Evolutionary conservation across 2,888 invertebrate species (phyloP).

Genomic region (Cephus runcator): DNA sequence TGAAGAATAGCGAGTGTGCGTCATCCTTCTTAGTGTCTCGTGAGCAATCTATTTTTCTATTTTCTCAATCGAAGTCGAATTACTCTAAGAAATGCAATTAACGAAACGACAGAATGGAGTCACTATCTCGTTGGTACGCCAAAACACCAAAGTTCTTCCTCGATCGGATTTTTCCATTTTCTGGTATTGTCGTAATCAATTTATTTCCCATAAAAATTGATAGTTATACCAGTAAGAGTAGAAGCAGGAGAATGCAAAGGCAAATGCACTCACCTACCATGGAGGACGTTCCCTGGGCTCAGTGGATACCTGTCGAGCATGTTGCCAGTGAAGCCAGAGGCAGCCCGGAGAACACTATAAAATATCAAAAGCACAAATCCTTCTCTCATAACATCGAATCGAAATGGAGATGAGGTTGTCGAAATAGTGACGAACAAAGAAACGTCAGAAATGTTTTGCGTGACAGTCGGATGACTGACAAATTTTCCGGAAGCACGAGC

Average conservation of each 20-base stretch:
- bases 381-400: slow-evolving; percentile 34
- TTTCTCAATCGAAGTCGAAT: not conserved
- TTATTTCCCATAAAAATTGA: not conserved
- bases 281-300: slow-evolving; percentile 37
- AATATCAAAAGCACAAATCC: slow-evolving; percentile 35
- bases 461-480: not conserved
- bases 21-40: not conserved
- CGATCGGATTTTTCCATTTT: not conserved
- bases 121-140: not conserved
- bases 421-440: not conserved
- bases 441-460: not conserved
- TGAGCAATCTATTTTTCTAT: not conserved
- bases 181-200: not conserved
- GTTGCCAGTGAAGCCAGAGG: slow-evolving; percentile 10
- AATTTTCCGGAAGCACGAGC: not conserved
- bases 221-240: not conserved
- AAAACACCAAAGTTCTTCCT: not conserved
- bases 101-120: not conserved
- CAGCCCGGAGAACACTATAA: slow-evolving; percentile 23
- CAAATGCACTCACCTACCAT: slow-evolving; percentile 49
- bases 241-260: not conserved
- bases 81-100: not conserved
- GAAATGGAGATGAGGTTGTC: not conserved
- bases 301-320: slow-evolving; percentile 35
- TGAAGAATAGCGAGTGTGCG: not conserved